Percentiles rank a stretch among this genome's conserved stretches.
Conservation (phyloP, 1,140 invertebrate genomes). For the Lepeophtheirus salmonis region DNA sequence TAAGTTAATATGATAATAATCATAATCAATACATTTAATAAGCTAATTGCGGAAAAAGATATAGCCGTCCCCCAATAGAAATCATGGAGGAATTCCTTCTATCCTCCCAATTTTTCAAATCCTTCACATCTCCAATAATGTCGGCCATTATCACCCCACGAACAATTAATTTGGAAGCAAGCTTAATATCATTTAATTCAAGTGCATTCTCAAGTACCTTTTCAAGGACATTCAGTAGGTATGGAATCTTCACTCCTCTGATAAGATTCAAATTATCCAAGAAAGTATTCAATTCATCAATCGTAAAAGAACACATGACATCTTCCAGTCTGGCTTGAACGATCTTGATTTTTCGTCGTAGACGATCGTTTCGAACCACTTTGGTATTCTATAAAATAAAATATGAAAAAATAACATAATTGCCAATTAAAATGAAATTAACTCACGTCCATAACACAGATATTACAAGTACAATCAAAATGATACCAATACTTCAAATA, state of each 20-base stretch:
- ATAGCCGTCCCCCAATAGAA: not conserved
- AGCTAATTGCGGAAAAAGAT: not conserved
- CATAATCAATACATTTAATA: too few species aligned
- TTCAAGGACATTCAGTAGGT: not conserved
- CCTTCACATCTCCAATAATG: not conserved
- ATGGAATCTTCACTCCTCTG: not conserved
- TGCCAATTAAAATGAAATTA: not conserved
- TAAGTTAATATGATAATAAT: too few species aligned
- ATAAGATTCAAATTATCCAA: not conserved
- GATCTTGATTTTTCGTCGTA: not conserved
- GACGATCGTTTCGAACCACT: not conserved
- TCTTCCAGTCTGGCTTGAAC: not conserved
- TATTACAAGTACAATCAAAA: not conserved
- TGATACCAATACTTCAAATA: not conserved
- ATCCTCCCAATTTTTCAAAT: not conserved
- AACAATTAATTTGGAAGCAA: not conserved
- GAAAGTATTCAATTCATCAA: not conserved
- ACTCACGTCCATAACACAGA: not conserved
- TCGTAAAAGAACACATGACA: not conserved
- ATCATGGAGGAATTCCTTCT: not conserved
- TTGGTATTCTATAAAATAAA: not conserved
- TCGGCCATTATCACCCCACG: not conserved
- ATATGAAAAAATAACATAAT: too few species aligned
- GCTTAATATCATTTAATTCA: not conserved
- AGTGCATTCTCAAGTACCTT: not conserved